Evolutionary conservation across 2,888 invertebrate genomes (phyloP), one percentile per base, ranked within the genome.

Genomic region (Ichneumoninae sp.): DNA sequence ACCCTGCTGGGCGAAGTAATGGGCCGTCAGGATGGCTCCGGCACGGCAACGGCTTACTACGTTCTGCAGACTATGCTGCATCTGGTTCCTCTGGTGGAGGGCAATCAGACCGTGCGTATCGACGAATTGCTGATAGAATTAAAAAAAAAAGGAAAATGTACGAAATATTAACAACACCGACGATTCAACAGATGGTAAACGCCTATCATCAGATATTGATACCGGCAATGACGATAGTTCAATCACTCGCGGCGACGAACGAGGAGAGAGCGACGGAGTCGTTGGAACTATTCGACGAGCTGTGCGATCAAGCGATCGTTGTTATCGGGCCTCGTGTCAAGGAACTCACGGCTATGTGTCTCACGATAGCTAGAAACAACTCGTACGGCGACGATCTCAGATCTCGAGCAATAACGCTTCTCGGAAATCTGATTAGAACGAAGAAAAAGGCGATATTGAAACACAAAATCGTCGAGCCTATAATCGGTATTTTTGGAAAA

Each of bases 371-470:
- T 13, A 94, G 94, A 81, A 95, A 96, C 83, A 93, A 93, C 69
- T 93, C 94, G 19, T 93, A 96, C 19, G 95, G 95, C 5, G 95
- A 95, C 85, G 94, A 94, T 47, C 94, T 97, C 13, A 95, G 96
- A 90, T 95, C 96, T 4, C 96, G 96, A 93, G 95, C 96, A 1
- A 94, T 97, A 22, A 94, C 95, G 62, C 96, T 96, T 80, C 94
- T 97, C 82, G 96, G 96, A 0, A 96, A 95, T 94, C 90, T 97
- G 65, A 95, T 96, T 13, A 94, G 96, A 79, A 94, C 96, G 2
- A 97, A 97, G 93, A 97, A 97, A 92, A 97, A 97, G 94, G 95
- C 95, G 2, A 94, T 96, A 70, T 94, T 96, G 81, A 97, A 97
- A 90, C 95, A 96, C 89, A 96, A 97, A 90, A 92, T 97, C 71